Conservation (phyloP, 37 sponge, comb jelly and placozoan genomes). For the Oopsacas minuta region DNA sequence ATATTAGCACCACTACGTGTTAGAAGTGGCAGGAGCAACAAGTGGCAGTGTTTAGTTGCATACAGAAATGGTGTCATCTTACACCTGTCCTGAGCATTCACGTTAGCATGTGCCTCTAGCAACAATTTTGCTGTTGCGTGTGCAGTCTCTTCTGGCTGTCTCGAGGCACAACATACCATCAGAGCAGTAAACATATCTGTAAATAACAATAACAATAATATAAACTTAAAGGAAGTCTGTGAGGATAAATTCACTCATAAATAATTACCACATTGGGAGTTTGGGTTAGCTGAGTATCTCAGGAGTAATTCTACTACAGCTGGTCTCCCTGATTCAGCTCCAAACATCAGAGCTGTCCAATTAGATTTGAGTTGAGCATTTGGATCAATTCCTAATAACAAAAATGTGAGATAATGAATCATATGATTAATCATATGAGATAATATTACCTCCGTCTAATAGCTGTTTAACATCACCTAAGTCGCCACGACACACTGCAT, state of each 20-base stretch:
- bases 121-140: slow-evolving; percentile 31
- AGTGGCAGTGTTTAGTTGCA: slow-evolving; percentile 30
- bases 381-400: slow-evolving; percentile 28
- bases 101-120: slow-evolving; percentile 30
- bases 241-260: no score
- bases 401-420: neutral
- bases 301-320: slow-evolving; percentile 28
- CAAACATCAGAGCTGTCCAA: slow-evolving; percentile 46
- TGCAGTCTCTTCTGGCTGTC: slow-evolving; percentile 12
- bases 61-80: slow-evolving; percentile 54
- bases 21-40: slow-evolving; percentile 24
- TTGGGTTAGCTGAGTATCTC: slow-evolving; percentile 27
- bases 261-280: slow-evolving; percentile 38
- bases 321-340: slow-evolving; percentile 25
- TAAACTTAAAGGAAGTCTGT: no score
- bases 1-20: slow-evolving; percentile 27
- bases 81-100: slow-evolving; percentile 47
- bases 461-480: slow-evolving; percentile 16
- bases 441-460: slow-evolving; percentile 23
- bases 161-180: slow-evolving; percentile 35
- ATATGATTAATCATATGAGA: neutral
- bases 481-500: slow-evolving; percentile 27
- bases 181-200: slow-evolving; percentile 46
- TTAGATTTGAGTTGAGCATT: slow-evolving; percentile 25
- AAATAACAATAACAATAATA: neutral